Evolutionary conservation across 2,797 vertebrate genomes (phyloP).

Genomic region (Geotrypetes seraphini): DNA sequence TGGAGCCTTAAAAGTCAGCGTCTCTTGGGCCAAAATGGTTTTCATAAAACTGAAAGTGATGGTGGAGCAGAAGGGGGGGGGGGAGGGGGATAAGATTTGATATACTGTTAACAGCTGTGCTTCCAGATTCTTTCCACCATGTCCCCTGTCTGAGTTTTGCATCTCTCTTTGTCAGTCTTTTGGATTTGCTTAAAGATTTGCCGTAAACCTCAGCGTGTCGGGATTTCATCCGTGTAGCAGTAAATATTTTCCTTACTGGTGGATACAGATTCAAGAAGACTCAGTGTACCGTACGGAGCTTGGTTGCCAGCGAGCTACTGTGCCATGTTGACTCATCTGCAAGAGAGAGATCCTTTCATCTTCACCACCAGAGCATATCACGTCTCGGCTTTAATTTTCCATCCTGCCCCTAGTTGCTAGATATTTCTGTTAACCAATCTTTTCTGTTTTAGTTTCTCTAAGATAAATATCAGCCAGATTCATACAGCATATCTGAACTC

Average conservation of each 20-base stretch:
- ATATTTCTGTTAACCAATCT: too few species aligned
- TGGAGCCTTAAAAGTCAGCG: slow-evolving; percentile 2
- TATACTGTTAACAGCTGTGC: background rate
- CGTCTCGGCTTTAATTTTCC: too few species aligned
- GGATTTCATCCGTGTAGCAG: background rate
- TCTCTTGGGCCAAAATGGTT: slow-evolving; percentile 4
- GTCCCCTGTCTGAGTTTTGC: too few species aligned
- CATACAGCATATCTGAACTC: too few species aligned
- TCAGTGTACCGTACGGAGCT: background rate
- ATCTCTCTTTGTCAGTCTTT: too few species aligned
- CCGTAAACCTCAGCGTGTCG: rapidly evolving
- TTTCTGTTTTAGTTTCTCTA: too few species aligned
- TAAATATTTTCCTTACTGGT: background rate
- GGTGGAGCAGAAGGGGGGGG: slow-evolving; percentile 9
- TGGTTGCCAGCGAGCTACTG: background rate
- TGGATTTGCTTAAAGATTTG: background rate
- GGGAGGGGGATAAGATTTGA: too few species aligned
- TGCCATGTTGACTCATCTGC: background rate
- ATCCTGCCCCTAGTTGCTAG: too few species aligned
- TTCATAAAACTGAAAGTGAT: slow-evolving; percentile 1
- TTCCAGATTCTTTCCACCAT: too few species aligned
- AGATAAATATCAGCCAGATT: too few species aligned
- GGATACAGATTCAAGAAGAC: background rate
- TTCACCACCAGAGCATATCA: background rate
- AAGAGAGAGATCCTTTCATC: too few species aligned